Evolutionary conservation across 2,888 invertebrate genomes (phyloP).

Genomic region (Pemphredon lugubris): DNA sequence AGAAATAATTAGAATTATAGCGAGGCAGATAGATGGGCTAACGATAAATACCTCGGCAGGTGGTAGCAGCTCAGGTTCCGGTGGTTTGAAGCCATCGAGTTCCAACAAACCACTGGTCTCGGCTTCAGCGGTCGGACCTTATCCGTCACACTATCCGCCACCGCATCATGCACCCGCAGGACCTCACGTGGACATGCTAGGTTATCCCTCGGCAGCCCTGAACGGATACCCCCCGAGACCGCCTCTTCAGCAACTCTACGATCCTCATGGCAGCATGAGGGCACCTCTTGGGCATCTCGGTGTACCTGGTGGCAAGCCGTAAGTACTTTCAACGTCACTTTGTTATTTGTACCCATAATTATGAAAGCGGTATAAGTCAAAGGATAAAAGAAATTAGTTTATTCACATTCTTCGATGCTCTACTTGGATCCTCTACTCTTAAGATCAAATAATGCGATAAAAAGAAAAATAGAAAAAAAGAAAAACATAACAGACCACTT

Average conservation of each 20-base stretch:
- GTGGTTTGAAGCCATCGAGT: slow-evolving; percentile 82
- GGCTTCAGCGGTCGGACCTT: slow-evolving; percentile 78
- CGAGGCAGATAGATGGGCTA: too few species aligned
- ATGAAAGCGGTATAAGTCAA: too few species aligned
- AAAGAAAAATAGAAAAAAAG: too few species aligned
- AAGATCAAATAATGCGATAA: too few species aligned
- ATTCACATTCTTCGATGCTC: too few species aligned
- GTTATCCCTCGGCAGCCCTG: slow-evolving; percentile 84
- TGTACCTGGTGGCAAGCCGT: slow-evolving; percentile 93
- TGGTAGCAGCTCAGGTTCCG: slow-evolving; percentile 81
- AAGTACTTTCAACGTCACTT: slow-evolving; percentile 81
- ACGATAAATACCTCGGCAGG: slow-evolving; percentile 76
- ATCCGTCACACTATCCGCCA: slow-evolving; percentile 80
- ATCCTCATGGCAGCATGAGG: slow-evolving; percentile 86
- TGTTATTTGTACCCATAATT: too few species aligned
- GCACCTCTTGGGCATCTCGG: slow-evolving; percentile 85
- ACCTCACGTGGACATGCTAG: slow-evolving; percentile 80
- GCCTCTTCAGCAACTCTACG: slow-evolving; percentile 86
- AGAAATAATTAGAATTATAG: slow-evolving; percentile 18
- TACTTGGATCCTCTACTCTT: too few species aligned
- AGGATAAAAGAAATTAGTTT: too few species aligned
- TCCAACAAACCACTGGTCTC: slow-evolving; percentile 82
- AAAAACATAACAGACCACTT: too few species aligned
- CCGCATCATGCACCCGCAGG: slow-evolving; percentile 79
- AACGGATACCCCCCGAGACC: slow-evolving; percentile 86